These are phyloP conservation scores for Gari tellinella DNA, from an alignment of 2,888 invertebrate genomes.

Conservation along the genomic window DNA sequence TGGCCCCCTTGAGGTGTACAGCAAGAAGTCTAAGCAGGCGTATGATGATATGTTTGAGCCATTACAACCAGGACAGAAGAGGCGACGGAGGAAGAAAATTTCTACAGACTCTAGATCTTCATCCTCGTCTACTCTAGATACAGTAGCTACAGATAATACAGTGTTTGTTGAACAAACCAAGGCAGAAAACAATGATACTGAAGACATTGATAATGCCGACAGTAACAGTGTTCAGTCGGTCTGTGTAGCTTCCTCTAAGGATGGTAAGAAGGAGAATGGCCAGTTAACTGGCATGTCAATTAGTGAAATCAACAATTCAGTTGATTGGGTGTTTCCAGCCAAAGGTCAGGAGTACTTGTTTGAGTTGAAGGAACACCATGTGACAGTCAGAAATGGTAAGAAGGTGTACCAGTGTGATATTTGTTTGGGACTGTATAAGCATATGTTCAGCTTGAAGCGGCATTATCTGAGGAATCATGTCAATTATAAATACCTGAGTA, in stretches of 20 bases:
- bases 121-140: background rate
- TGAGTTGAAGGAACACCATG: slow-evolving; percentile 54
- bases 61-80: slow-evolving; percentile 47
- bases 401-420: slow-evolving; percentile 86
- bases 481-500: slow-evolving; percentile 84
- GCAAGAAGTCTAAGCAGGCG: slow-evolving; percentile 6
- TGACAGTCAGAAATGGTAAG: slow-evolving; percentile 77
- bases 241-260: background rate
- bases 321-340: slow-evolving; percentile 60
- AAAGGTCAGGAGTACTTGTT: slow-evolving; percentile 61
- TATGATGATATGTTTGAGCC: slow-evolving; percentile 50
- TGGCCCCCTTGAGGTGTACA: slow-evolving; percentile 35
- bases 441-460: slow-evolving; percentile 85
- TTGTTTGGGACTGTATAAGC: slow-evolving; percentile 85
- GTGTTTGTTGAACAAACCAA: background rate
- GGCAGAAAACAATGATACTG: background rate
- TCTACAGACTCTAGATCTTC: slow-evolving; percentile 14
- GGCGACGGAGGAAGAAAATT: slow-evolving; percentile 49
- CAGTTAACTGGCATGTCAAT: slow-evolving; percentile 11
- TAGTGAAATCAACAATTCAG: slow-evolving; percentile 50
- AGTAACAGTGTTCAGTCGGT: no score
- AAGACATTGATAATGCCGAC: no score
- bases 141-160: slow-evolving; percentile 1
- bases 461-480: slow-evolving; percentile 86
- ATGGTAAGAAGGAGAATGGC: slow-evolving; percentile 8